Percentiles rank a stretch among this genome's conserved stretches.
Conservation (phyloP, 2,888 invertebrate species). For the Galerucella calmariensis region DNA sequence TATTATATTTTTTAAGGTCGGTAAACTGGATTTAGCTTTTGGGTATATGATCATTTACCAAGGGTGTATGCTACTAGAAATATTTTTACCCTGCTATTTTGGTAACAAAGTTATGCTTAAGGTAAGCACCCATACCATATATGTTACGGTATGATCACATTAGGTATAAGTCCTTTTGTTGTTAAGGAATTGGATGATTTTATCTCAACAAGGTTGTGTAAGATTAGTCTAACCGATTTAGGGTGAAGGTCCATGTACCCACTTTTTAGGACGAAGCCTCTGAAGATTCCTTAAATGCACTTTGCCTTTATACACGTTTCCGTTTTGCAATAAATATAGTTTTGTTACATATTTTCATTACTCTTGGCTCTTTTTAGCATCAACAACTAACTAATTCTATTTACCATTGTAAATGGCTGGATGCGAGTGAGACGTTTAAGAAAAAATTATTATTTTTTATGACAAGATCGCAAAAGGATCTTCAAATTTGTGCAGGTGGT, state of each 20-base stretch:
- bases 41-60: constrained; percentile 8
- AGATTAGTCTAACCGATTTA: too few relatives aligned
- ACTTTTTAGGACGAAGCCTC: too few relatives aligned
- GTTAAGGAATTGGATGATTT: too few relatives aligned
- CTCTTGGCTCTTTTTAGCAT: constrained; percentile 8
- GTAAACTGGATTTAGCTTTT: constrained; percentile 8
- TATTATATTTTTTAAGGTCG: not conserved
- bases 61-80: constrained; percentile 6
- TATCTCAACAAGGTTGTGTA: too few relatives aligned
- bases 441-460: constrained; percentile 17
- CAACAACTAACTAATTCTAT: constrained; percentile 13
- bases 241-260: too few relatives aligned
- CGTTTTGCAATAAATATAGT: too few relatives aligned
- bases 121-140: constrained; percentile 10
- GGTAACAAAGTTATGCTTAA: constrained; percentile 16
- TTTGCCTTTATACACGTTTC: too few relatives aligned
- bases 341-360: too few relatives aligned
- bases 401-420: constrained; percentile 19
- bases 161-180: too few relatives aligned
- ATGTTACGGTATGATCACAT: too few relatives aligned
- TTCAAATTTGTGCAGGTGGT: constrained; percentile 21
- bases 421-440: constrained; percentile 7
- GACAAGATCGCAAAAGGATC: constrained; percentile 12
- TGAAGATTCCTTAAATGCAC: too few relatives aligned
- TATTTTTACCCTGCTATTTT: constrained; percentile 28